These are phyloP conservation scores for Chauna torquata DNA, from an alignment of 2,113 vertebrate species.

Conservation along the genomic window DNA sequence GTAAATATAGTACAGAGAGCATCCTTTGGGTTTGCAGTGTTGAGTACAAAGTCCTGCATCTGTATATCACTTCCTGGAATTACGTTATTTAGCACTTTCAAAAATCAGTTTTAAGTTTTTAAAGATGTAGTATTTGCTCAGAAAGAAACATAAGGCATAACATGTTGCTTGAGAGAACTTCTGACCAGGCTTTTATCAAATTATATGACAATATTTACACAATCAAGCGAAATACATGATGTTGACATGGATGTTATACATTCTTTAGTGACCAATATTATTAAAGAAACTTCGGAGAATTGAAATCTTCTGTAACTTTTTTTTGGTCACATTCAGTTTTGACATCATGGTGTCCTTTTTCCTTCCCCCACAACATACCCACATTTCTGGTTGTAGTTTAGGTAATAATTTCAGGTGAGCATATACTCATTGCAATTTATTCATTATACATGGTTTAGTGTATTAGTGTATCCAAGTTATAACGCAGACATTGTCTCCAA, in stretches of 20 bases:
- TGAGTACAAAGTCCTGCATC: not conserved
- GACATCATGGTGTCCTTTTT: not conserved
- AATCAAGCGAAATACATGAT: not conserved
- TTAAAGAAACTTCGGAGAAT: not conserved
- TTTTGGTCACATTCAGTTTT: not conserved
- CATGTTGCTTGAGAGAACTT: not conserved
- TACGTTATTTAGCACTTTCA: not conserved
- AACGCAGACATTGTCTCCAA: not conserved
- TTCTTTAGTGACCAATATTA: not conserved
- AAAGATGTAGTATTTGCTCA: not conserved
- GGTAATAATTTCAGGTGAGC: not conserved
- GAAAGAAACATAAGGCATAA: not conserved
- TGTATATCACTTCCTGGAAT: not conserved
- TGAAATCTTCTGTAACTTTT: not conserved
- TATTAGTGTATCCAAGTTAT: not conserved
- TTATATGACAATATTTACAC: not conserved
- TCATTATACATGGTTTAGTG: not conserved
- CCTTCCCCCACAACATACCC: rapidly evolving
- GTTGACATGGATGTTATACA: not conserved
- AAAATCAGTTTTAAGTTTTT: not conserved
- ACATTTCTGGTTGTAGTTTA: not conserved
- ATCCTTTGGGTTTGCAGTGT: not conserved
- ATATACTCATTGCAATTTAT: not conserved
- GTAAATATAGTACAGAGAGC: not conserved
- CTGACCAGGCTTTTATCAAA: not conserved